Conservation (phyloP, 2,113 vertebrate species). For the Rhineura floridana region DNA sequence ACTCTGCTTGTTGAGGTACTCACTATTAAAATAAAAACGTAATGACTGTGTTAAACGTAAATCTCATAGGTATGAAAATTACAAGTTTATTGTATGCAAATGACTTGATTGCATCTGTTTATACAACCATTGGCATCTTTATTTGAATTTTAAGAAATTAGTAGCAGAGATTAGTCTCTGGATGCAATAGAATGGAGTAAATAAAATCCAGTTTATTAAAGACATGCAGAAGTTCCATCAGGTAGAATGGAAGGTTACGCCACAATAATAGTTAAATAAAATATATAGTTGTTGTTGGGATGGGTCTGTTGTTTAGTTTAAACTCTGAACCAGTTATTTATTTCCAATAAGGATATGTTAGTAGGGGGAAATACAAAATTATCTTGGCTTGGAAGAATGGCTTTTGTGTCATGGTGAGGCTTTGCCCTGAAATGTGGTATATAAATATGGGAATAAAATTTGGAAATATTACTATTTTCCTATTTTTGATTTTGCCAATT, state of each 20-base stretch:
- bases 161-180: neutral
- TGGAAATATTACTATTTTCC: neutral
- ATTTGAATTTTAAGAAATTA: constrained; percentile 10
- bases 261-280: neutral
- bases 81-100: neutral
- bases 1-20: neutral
- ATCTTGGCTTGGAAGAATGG: neutral
- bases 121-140: neutral
- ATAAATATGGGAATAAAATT: neutral
- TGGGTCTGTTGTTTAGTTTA: neutral
- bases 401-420: neutral
- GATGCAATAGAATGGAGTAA: neutral
- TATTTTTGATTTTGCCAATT: neutral
- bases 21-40: neutral
- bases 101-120: neutral
- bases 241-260: neutral
- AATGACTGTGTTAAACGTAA: neutral
- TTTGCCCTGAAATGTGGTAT: neutral
- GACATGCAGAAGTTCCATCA: neutral
- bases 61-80: neutral
- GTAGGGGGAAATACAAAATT: neutral
- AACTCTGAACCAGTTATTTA: neutral
- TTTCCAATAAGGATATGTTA: neutral
- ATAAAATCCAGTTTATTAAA: neutral
- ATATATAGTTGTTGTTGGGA: neutral